phyloP scores from a whole-genome alignment of 2,113 vertebrate species.

The Pristiophorus japonicus region DNA sequence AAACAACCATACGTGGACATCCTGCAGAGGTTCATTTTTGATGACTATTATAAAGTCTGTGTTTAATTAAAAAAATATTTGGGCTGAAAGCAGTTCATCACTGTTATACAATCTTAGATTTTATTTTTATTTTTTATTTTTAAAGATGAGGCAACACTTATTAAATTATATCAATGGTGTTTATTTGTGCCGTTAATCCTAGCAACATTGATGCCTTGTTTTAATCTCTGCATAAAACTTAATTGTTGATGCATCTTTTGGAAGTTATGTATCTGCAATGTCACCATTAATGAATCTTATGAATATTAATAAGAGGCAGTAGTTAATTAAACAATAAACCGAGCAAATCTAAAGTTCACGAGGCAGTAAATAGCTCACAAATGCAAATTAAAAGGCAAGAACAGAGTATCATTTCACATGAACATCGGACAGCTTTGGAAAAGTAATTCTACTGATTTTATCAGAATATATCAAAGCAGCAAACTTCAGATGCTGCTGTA shows the following conservation, averaged over 20 bases:
- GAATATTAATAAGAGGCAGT: neutral
- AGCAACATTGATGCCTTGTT: neutral
- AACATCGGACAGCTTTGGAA: neutral
- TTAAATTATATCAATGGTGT: neutral
- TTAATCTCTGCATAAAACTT: neutral
- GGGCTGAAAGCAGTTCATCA: neutral
- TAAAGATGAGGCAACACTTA: neutral
- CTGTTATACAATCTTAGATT: neutral
- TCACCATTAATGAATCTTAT: neutral
- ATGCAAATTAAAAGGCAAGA: neutral
- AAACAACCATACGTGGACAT: neutral
- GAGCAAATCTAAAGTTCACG: neutral
- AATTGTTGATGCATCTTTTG: neutral
- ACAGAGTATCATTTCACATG: neutral
- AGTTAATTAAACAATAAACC: conserved; percentile 14
- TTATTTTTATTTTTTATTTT: neutral
- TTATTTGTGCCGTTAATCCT: neutral
- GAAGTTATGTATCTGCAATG: neutral
- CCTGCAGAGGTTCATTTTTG: neutral
- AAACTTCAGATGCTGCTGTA: neutral
- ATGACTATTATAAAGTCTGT: neutral
- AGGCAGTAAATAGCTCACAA: neutral
- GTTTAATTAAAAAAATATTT: neutral
- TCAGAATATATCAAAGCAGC: neutral
- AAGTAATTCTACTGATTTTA: neutral